Base-by-base conservation (phyloP, 2,113 vertebrate species). In the Australoheros scitulus region DNA sequence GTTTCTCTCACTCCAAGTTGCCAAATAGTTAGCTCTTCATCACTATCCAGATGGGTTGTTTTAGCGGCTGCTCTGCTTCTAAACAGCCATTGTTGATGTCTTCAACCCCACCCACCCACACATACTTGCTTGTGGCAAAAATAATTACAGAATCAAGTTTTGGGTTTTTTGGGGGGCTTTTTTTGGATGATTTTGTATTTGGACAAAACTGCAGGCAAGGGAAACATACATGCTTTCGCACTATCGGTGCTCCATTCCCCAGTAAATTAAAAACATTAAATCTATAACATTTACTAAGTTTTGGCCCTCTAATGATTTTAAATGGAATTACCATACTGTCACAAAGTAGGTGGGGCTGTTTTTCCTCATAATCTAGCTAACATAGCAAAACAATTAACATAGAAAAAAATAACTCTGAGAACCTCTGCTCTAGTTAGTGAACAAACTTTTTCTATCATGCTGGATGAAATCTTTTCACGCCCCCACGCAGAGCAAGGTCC, bases 1-100 rank as follows among this genome's bases (percentile, higher is more conserved):
- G 76, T 90, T 87, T 87, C 91, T 82, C 80, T 88, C 89, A 65
- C 82, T 77, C 59, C 5, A 34, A 60, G 55, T 68, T 79, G 78
- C 59, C 82, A 82, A 17, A 87, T 75, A 81, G 22, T 70, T 58
- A 68, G 85, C 63, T 38, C 58, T 68, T 83, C 76, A 76, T 83
- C 85, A 34, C 77, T 57, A 50, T 79, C 50, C 80, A 88, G 76
- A 86, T 50, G 74, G 79, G 76, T 77, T 55, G 26, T 83, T 82
- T n/a, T 75, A 15, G 78, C 10, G 11, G 14, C 72, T 22, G 43
- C 57, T 3, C 14, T 58, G 20, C 57, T 24, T 68, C 47, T 18
- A 18, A 47, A 68, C 22, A 7, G 8, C 18, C 47, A 29, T 3
- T 68, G 5, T 5, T 68, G 64, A 50, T 24, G 41, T 68, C 41